Evolutionary conservation across 2,113 vertebrate species (phyloP).

Genomic region (Eublepharis macularius): DNA sequence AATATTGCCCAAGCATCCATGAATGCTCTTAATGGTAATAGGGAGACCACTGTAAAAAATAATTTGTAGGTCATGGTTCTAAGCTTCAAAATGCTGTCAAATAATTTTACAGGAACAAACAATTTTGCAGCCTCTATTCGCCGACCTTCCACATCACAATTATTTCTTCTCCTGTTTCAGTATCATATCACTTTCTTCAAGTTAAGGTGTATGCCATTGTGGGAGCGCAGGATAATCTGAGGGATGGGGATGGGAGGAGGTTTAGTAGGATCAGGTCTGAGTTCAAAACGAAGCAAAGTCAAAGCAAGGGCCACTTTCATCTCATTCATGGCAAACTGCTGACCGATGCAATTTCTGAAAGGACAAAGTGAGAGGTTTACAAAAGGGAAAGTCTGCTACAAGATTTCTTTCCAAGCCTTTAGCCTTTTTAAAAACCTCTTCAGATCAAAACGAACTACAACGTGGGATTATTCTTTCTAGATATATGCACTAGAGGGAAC

Average conservation of each 20-base stretch:
- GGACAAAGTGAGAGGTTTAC: neutral
- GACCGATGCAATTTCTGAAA: conserved; percentile 89
- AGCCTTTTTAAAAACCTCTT: neutral
- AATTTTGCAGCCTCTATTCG: neutral
- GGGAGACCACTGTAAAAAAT: neutral
- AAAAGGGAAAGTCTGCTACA: neutral
- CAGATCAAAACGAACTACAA: neutral
- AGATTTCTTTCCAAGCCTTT: neutral
- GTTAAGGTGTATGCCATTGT: conserved; percentile 82
- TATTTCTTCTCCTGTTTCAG: neutral
- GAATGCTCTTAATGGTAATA: neutral
- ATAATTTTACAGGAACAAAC: neutral
- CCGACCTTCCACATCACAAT: neutral
- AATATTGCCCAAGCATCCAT: no score
- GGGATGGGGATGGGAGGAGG: conserved; percentile 70
- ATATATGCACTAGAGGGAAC: neutral
- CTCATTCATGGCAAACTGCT: conserved; percentile 89
- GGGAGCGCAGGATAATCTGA: conserved; percentile 76
- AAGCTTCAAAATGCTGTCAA: neutral
- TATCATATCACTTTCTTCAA: conserved; percentile 68
- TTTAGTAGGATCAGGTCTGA: conserved; percentile 68
- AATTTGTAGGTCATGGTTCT: neutral
- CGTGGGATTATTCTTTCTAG: no score
- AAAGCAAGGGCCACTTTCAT: conserved; percentile 81
- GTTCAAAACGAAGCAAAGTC: conserved; percentile 78